These are phyloP conservation scores for Myiotriccus ornatus DNA, from an alignment of 2,797 vertebrate species.

Conservation along the genomic window DNA sequence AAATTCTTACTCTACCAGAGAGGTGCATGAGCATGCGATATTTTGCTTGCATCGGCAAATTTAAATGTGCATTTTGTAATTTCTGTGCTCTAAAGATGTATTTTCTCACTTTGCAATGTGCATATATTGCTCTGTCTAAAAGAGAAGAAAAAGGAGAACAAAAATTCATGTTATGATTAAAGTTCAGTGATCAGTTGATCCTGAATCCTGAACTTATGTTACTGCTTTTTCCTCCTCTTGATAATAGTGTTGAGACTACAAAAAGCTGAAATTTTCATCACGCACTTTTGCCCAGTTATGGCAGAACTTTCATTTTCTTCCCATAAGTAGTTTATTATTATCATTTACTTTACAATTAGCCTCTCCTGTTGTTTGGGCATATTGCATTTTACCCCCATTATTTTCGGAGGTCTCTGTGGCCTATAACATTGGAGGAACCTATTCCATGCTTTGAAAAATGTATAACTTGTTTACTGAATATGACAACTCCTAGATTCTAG, in stretches of 20 bases:
- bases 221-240: background rate
- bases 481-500: background rate
- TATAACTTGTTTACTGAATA: background rate
- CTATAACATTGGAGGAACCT: background rate
- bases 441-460: background rate
- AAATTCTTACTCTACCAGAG: background rate
- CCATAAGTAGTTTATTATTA: background rate
- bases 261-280: background rate
- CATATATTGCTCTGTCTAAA: background rate
- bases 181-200: background rate
- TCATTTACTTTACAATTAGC: background rate
- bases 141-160: fast-evolving
- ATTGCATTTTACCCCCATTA: background rate
- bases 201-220: background rate
- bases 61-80: background rate
- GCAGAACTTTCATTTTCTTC: background rate
- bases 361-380: background rate
- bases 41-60: background rate
- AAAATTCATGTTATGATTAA: fast-evolving
- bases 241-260: background rate
- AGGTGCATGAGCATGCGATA: background rate
- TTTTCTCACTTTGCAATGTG: background rate
- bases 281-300: background rate
- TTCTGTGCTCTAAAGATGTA: background rate
- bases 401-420: background rate